phyloP scores from a whole-genome alignment of 53 echinoderm and acorn worm genomes.

The Patiria pectinifera region DNA sequence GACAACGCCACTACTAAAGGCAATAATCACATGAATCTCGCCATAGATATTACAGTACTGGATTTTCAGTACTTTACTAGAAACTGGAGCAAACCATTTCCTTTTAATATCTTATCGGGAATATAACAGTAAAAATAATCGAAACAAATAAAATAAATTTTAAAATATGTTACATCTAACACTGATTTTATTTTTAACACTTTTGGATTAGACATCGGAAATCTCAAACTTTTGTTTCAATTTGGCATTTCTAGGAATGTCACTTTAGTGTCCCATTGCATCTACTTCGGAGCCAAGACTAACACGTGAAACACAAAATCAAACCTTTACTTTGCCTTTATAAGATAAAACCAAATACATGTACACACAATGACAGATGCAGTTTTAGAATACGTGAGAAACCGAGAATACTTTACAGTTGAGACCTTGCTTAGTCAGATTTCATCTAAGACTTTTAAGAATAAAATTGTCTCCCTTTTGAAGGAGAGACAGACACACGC shows the following conservation, averaged over 20 bases:
- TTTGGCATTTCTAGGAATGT: conserved; percentile 57
- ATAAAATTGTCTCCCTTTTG: background rate
- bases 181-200: background rate
- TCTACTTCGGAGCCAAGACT: background rate
- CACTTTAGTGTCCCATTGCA: background rate
- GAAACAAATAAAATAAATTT: background rate
- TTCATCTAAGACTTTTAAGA: background rate
- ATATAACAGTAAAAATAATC: background rate
- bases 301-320: background rate
- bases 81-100: no score
- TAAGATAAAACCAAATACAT: conserved; percentile 4
- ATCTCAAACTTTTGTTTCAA: background rate
- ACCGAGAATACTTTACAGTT: conserved; percentile 1
- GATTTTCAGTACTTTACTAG: background rate
- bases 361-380: background rate
- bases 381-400: background rate
- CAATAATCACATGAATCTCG: background rate
- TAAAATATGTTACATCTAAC: background rate
- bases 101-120: no score
- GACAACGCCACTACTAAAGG: no score
- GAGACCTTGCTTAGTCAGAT: background rate
- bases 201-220: background rate
- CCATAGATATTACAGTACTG: background rate
- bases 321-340: background rate
- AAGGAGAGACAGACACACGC: background rate